Base-by-base conservation (phyloP, 2,113 vertebrate species). In the Marmota flaviventris region DNA sequence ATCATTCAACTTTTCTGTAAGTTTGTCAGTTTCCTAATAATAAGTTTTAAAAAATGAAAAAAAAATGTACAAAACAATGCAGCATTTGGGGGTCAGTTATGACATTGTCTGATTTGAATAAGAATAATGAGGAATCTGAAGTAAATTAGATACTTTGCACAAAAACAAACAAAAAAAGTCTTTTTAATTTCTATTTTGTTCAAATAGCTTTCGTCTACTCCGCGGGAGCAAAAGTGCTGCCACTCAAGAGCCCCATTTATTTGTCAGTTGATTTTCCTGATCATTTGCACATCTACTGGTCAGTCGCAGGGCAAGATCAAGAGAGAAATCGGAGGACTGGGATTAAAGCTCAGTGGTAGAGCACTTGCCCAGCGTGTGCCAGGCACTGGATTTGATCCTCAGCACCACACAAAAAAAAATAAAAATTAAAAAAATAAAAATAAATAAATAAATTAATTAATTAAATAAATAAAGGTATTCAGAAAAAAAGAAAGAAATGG, bases 1-100 rank as follows among this genome's bases (percentile, higher is more conserved):
- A 39, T 90, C 56, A 84, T 70, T 61, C 70, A 87, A 79, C 76
- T 97, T 97, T 89, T 82, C 81, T 93, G 53, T 91, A 93, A 95
- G 65, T 76, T 91, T 95, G 79, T 81, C 61, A 70, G 86, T 95
- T 91, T 96, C 93, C 76, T 92, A 89, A 83, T 89, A 29, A 65
- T 78, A 45, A 27, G 58, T 94, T 8, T 81, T 16, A 67, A 86
- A 75, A 86, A 56, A 51, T 51, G 0, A 79, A 2, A 85, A 85
- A 96, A 72, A 58, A 77, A 73, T 27, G 10, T 56, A 32, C 45
- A n/a, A 70, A 89, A 81, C 11, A 67, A 61, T 70, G 73, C 0
- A 27, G 2, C 20, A 48, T 63, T 87, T 51, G 16, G 82, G 53
- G 48, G 34, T 78, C 13, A 42, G 9, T 69, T 58, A 91, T 96